phyloP scores from a whole-genome alignment of 2,113 vertebrate species.

The Lepidothrix coronata region DNA sequence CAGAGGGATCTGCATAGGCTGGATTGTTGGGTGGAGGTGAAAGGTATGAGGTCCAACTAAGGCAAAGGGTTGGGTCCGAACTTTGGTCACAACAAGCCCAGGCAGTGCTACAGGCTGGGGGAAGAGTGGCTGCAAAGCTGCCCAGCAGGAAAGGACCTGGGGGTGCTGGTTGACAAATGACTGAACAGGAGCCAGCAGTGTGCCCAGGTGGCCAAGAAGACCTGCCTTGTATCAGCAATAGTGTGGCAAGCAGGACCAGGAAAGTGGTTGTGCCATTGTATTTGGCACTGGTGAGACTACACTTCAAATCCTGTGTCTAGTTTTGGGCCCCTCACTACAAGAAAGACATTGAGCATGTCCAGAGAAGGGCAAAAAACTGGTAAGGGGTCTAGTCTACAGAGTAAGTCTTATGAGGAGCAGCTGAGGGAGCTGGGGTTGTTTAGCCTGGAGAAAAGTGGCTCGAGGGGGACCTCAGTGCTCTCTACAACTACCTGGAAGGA shows the following conservation, averaged over 20 bases:
- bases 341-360: neutral
- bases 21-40: neutral
- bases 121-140: neutral
- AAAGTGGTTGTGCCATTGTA: neutral
- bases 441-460: neutral
- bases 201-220: neutral
- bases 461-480: rapidly evolving
- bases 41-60: neutral
- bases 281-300: neutral
- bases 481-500: neutral
- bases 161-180: neutral
- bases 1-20: neutral
- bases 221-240: neutral
- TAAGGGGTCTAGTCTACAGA: neutral
- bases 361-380: neutral
- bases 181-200: neutral
- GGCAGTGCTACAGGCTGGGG: neutral
- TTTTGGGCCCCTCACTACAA: neutral
- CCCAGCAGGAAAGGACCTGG: neutral
- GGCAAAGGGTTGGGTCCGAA: neutral
- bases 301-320: rapidly evolving
- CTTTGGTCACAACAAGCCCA: no score
- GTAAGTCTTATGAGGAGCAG: neutral
- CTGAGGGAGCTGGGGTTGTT: neutral
- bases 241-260: neutral